These are phyloP conservation scores for Chromobotia macracanthus DNA, from an alignment of 2,797 vertebrate genomes.

Conservation along the genomic window DNA sequence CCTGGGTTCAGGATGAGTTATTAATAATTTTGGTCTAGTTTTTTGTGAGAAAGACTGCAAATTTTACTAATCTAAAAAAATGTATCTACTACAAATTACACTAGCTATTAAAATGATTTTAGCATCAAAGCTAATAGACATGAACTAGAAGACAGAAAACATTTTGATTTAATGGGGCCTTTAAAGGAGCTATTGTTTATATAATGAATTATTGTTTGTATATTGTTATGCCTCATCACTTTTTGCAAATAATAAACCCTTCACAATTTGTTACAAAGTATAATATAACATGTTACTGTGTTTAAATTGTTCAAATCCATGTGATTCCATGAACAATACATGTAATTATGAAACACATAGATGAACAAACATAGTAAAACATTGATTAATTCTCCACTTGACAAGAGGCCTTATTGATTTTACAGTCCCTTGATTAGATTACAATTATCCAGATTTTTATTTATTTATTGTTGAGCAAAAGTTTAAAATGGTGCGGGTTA, in stretches of 20 bases:
- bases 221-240: no score
- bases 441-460: slow-evolving; percentile 37
- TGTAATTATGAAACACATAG: background rate
- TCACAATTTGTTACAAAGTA: background rate
- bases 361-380: slow-evolving; percentile 19
- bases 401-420: slow-evolving; percentile 49
- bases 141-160: background rate
- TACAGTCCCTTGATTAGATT: slow-evolving; percentile 26
- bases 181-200: no score
- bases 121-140: background rate
- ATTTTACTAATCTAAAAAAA: background rate
- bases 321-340: background rate
- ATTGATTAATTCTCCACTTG: slow-evolving; percentile 48
- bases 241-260: background rate
- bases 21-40: no score
- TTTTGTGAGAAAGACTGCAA: background rate
- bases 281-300: background rate
- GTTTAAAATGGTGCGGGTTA: slow-evolving; percentile 47
- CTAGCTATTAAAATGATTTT: background rate
- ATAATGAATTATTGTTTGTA: no score
- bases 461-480: slow-evolving; percentile 54
- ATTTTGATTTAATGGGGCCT: background rate
- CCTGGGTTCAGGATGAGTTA: no score
- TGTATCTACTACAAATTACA: background rate
- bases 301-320: background rate